These are phyloP conservation scores for Thumatha senex DNA, from an alignment of 2,888 invertebrate genomes.

Conservation along the genomic window DNA sequence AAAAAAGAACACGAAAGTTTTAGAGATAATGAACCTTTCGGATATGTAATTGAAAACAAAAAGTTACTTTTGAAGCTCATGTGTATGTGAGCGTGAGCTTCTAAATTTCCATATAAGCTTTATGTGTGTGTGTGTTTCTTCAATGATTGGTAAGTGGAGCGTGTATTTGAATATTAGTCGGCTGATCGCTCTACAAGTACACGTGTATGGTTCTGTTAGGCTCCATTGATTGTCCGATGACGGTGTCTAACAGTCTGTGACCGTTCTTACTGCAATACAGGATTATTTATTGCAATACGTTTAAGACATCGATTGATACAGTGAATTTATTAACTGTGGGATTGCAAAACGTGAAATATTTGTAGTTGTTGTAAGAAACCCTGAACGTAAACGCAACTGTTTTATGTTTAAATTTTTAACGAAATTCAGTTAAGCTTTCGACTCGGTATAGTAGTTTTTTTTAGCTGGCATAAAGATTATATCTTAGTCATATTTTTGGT, in stretches of 20 bases:
- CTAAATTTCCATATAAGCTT: conserved; percentile 7
- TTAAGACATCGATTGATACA: conserved; percentile 29
- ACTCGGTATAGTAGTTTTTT: neutral
- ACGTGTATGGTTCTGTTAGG: conserved; percentile 54
- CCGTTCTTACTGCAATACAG: conserved; percentile 43
- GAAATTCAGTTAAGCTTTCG: neutral
- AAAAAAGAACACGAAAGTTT: conserved; percentile 39
- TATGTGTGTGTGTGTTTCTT: conserved; percentile 50
- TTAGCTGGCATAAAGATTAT: neutral
- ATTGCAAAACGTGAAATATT: conserved; percentile 12
- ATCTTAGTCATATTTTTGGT: neutral
- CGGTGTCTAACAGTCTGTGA: conserved; percentile 52
- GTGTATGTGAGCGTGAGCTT: conserved; percentile 9
- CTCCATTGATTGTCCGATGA: conserved; percentile 60
- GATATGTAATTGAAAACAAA: conserved; percentile 51
- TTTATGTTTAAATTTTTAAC: neutral
- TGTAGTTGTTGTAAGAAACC: neutral
- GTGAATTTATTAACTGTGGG: conserved; percentile 21
- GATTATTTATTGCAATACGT: conserved; percentile 35
- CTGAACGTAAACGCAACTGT: neutral
- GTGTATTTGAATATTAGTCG: conserved; percentile 49
- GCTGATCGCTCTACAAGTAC: conserved; percentile 44
- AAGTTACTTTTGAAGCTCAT: conserved; percentile 26
- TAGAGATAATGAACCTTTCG: conserved; percentile 50
- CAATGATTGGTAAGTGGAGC: conserved; percentile 71